Evolutionary conservation across 2,797 vertebrate species (phyloP).

Genomic region (Sebastolobus alascanus): DNA sequence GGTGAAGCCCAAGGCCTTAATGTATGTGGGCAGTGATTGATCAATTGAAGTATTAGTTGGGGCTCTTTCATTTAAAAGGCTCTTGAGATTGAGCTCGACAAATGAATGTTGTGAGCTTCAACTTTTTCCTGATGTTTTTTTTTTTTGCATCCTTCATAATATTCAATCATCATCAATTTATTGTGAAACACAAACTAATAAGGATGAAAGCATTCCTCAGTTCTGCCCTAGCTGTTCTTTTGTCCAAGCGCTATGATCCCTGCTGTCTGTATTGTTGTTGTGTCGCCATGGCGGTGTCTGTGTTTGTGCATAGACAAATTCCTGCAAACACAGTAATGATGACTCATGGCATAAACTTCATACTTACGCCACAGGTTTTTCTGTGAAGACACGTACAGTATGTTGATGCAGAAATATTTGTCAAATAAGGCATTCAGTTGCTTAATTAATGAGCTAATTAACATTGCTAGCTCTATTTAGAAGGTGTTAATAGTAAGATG

Average conservation of each 20-base stretch:
- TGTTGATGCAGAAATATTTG: constrained; percentile 23
- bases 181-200: constrained; percentile 20
- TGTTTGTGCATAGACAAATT: constrained; percentile 43
- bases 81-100: constrained; percentile 2
- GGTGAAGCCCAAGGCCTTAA: constrained; percentile 24
- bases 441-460: neutral
- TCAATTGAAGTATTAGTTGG: neutral
- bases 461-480: neutral
- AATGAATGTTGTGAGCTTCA: neutral
- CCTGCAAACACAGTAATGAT: constrained; percentile 50
- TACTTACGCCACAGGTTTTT: constrained; percentile 39
- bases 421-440: neutral
- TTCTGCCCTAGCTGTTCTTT: constrained; percentile 13
- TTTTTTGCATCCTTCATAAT: neutral
- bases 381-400: constrained; percentile 31
- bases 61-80: neutral
- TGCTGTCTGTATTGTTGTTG: constrained; percentile 56
- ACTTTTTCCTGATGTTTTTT: constrained; percentile 8
- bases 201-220: constrained; percentile 26
- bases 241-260: constrained; percentile 8
- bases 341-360: constrained; percentile 52
- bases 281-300: constrained; percentile 62
- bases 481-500: neutral
- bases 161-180: constrained; percentile 3
- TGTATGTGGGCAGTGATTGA: constrained; percentile 26